Evolutionary conservation across 1,140 invertebrate species (phyloP), one percentile per base, ranked within the genome.

Genomic region (Oryzaephilus surinamensis): DNA sequence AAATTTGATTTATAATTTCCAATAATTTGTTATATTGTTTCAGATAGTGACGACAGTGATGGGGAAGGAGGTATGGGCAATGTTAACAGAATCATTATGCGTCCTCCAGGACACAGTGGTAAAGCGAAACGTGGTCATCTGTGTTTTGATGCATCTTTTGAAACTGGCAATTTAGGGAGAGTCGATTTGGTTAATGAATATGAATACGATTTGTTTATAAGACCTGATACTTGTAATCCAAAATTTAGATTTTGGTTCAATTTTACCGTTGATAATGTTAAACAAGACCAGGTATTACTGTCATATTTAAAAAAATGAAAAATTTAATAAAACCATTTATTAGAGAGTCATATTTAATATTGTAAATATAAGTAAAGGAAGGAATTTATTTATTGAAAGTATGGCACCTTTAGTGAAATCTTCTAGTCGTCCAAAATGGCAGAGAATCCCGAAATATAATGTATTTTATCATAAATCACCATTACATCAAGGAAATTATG

Each of bases 81-180:
- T 66, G 81, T 99, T 7, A 92, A 84, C 51, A 78, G 91, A 33
- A 70, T 94, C 46, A 84, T 93, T n/a, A 83, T 94, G 57, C 68
- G 90, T 16, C 93, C 94, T 8, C 85, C 90, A 1, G 92, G 89
- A 0, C 92, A 94, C 63, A 89, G 84, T 54, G 93, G 93, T 1
- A 93, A 94, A 65, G 89, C 89, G 10, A 93, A 93, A 64, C 70
- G 76, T 43, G 95, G 95, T 5, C 92, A 97, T 61, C 69, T 98
- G 1, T 94, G 94, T 51, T 98, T 99, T 65, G 94, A 99, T 67
- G 94, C 95, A 7, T 83, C 89, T 3, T 99, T 95, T 64, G 95
- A 98, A 67, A 90, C 89, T 43, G 95, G 95, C 5, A 98, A 98
- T 68, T 70, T 99, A 10, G 95, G 95, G 3, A 72, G 90, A 31